Evolutionary conservation across 2,888 invertebrate genomes (phyloP).

Genomic region (Phytoseiulus persimilis): DNA sequence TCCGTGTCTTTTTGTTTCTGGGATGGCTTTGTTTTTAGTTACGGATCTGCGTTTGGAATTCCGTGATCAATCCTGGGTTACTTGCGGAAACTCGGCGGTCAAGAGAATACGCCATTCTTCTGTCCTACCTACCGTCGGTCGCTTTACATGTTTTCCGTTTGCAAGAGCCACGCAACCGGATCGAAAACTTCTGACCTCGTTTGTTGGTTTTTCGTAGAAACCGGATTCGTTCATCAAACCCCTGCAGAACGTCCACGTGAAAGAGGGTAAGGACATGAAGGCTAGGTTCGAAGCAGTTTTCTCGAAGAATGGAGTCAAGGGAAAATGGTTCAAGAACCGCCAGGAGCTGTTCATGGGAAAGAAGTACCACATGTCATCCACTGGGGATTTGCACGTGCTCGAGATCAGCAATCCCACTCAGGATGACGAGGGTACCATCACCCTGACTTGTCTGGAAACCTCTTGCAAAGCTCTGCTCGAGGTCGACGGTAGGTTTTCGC

Average conservation of each 20-base stretch:
- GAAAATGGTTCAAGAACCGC: constrained; percentile 63
- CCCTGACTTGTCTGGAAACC: constrained; percentile 83
- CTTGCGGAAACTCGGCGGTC: not conserved
- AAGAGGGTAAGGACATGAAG: constrained; percentile 92
- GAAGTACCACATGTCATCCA: constrained; percentile 89
- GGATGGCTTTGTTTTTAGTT: constrained; percentile 34
- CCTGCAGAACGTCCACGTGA: constrained; percentile 81
- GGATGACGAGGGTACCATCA: constrained; percentile 94
- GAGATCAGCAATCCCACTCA: constrained; percentile 82
- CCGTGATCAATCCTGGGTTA: not conserved
- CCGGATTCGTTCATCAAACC: constrained; percentile 87
- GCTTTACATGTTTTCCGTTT: constrained; percentile 31
- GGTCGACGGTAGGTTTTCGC: constrained; percentile 66
- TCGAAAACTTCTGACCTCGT: not conserved
- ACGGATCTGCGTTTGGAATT: not conserved
- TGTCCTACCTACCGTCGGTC: not conserved
- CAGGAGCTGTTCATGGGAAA: constrained; percentile 91
- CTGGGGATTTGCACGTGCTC: constrained; percentile 80
- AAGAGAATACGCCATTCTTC: no score
- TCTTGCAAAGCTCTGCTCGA: constrained; percentile 80
- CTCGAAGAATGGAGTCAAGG: constrained; percentile 64
- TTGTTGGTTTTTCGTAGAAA: constrained; percentile 60
- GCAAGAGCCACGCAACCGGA: not conserved
- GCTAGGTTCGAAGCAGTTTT: constrained; percentile 87
- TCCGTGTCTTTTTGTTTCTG: constrained; percentile 15